Evolutionary conservation across 2,113 vertebrate species (phyloP).

Genomic region (Nicator chloris): DNA sequence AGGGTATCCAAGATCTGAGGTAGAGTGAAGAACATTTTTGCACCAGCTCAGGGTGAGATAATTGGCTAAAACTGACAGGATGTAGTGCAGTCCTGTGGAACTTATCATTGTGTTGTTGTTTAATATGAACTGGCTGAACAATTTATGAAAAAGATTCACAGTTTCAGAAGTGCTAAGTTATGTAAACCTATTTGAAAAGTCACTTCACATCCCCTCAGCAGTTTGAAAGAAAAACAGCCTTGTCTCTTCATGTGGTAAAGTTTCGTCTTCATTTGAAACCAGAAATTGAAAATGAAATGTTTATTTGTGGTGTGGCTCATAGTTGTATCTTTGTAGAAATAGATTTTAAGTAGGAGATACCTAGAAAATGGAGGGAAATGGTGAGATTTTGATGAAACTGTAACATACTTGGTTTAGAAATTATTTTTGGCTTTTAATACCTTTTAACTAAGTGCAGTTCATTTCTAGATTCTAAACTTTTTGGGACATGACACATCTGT

Average conservation of each 20-base stretch:
- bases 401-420: neutral
- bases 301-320: neutral
- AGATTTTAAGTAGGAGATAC: neutral
- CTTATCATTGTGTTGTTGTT: neutral
- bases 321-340: neutral
- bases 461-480: neutral
- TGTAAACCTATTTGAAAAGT: neutral
- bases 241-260: neutral
- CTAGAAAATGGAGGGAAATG: neutral
- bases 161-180: neutral
- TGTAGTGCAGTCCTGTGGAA: neutral
- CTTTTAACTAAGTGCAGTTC: neutral
- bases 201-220: neutral
- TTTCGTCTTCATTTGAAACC: neutral
- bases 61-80: neutral
- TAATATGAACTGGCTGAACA: neutral
- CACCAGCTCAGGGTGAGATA: neutral
- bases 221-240: neutral
- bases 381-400: neutral
- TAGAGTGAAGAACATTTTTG: neutral
- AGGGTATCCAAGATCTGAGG: neutral
- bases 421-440: neutral
- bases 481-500: neutral
- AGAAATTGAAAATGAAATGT: neutral
- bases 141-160: neutral